A percentile compares a stretch with the other conserved stretches of the same genome.
Evolutionary conservation across 2,113 vertebrate genomes (phyloP).

Genomic region (Chionis minor): DNA sequence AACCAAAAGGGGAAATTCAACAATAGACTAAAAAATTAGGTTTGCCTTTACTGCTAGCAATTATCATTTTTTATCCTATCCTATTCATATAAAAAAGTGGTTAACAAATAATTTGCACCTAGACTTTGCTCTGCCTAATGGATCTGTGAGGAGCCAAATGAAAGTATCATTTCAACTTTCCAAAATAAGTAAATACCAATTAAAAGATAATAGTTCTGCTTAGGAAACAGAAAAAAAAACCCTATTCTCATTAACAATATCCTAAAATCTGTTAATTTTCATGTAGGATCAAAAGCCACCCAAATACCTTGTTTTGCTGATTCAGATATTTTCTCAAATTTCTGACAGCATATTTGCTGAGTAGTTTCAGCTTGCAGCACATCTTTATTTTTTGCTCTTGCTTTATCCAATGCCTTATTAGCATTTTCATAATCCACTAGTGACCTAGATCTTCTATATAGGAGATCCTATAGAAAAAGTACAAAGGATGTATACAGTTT

Average conservation of each 20-base stretch:
- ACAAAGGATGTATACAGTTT: not conserved
- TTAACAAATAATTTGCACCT: not conserved
- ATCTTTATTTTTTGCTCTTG: constrained; percentile 96
- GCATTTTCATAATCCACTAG: constrained; percentile 99
- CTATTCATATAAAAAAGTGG: not conserved
- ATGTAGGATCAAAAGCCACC: not conserved
- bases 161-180: not conserved
- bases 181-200: not conserved
- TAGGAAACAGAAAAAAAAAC: not conserved
- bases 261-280: not conserved
- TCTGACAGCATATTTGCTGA: constrained; percentile 97
- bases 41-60: not conserved
- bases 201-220: not conserved
- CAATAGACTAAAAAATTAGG: not conserved
- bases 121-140: not conserved
- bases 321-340: constrained; percentile 99
- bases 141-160: not conserved
- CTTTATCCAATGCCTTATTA: constrained; percentile 97
- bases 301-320: constrained; percentile 95
- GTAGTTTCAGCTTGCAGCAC: constrained; percentile 95
- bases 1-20: not conserved
- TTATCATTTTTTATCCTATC: not conserved
- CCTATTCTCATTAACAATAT: not conserved
- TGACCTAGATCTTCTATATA: constrained; percentile 93
- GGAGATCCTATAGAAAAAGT: constrained; percentile 83